Evolutionary conservation across 2,113 vertebrate species (phyloP), one percentile per base, ranked within the genome.

Genomic region (Heterochromis multidens): DNA sequence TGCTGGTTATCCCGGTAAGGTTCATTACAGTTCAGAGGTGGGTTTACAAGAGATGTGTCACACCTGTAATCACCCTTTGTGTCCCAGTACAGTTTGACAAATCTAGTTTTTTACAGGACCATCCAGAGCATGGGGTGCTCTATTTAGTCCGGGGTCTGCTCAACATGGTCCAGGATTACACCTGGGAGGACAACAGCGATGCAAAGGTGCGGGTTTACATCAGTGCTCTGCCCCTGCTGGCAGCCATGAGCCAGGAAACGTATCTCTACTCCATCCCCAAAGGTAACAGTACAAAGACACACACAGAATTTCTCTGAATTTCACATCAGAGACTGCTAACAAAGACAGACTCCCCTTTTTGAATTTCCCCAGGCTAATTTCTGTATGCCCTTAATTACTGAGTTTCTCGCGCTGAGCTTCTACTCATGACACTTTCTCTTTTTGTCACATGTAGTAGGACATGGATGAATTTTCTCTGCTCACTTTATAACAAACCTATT

Each of bases 151-250:
- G 98, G 21, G 98, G 98, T 17, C 95, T 99, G 80, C 96, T 99
- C 23, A 99, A 98, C 58, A 97, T 99, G 93, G 97, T 99, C 87
- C 98, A 99, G 96, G 97, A 99, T 93, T 99, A 99, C 79, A 97
- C 97, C 3, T 99, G 98, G 98, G 99, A 99, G 91, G 98, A 99
- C 70, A 97, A 93, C 93, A 96, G 97, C 0, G 98, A 99, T 2
- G 97, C 98, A 46, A 99, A 97, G 92, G 92, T 98, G 90, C 96
- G 96, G 29, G 96, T 99, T 89, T 99, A 99, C 85, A 95, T 97
- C 84, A 96, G 96, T 0, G 97, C 98, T 40, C 89, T 99, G 82
- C 97, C 98, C 25, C 96, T 99, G 80, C 95, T 99, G 67, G 97
- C 97, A 0, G 98, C 98, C 49, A 97, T 99, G 97, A 97, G 97